Conservation (phyloP, 1,140 invertebrate genomes). For the Nasonia vitripennis region DNA sequence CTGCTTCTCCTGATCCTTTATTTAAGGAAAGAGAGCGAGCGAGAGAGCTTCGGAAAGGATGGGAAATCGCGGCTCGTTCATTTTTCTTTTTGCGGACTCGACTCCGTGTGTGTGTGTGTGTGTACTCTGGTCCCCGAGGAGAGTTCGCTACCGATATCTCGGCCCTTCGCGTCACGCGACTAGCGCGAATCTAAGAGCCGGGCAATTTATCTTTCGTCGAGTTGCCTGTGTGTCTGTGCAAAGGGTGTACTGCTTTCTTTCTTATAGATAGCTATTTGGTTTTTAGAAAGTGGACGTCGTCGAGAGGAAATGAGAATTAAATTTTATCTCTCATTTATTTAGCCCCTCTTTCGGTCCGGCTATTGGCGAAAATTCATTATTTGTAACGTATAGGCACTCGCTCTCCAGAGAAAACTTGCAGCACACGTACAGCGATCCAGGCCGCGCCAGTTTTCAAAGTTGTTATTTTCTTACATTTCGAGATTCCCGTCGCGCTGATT, state of each 20-base stretch:
- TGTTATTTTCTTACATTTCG: constrained; percentile 33
- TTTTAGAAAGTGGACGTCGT: neutral
- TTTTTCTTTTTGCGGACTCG: constrained; percentile 38
- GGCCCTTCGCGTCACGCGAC: constrained; percentile 53
- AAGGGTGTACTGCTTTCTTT: neutral
- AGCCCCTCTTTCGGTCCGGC: neutral
- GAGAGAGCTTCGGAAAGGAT: neutral
- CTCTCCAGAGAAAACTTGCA: neutral
- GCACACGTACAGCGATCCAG: neutral
- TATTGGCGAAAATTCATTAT: neutral
- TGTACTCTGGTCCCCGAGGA: constrained; percentile 35
- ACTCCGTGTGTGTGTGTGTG: neutral
- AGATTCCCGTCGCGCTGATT: neutral
- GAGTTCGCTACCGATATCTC: constrained; percentile 47
- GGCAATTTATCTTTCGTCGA: constrained; percentile 58
- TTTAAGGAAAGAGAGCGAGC: neutral
- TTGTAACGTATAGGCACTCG: neutral
- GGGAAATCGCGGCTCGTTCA: constrained; percentile 15
- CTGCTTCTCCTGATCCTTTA: neutral
- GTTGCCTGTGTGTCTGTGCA: neutral
- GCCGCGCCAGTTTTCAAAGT: neutral
- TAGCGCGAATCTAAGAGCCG: constrained; percentile 58
- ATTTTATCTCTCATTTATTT: neutral
- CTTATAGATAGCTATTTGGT: neutral
- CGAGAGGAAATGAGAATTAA: neutral